These are phyloP conservation scores for Hippocampus barbouri DNA, from an alignment of 2,113 vertebrate species.

Conservation along the genomic window DNA sequence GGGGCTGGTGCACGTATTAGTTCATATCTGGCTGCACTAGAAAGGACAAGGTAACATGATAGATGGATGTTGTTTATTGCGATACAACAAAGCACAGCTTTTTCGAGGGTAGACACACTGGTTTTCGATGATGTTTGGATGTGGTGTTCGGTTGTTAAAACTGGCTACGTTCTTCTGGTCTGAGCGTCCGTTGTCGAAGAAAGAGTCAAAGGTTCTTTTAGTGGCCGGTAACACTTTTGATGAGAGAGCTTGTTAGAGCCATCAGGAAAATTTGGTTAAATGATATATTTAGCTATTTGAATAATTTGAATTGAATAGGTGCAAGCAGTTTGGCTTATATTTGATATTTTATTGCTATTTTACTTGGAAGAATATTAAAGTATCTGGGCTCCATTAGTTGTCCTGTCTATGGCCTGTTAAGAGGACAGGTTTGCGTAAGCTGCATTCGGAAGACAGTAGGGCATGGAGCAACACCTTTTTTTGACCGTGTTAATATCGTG, in stretches of 20 bases:
- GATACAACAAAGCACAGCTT: constrained; percentile 24
- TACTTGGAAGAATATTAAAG: too few relatives aligned
- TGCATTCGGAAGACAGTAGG: too few relatives aligned
- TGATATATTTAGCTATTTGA: too few relatives aligned
- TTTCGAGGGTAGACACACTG: background rate
- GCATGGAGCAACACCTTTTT: too few relatives aligned
- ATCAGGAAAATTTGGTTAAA: too few relatives aligned
- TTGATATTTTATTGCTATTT: too few relatives aligned
- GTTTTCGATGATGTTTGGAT: constrained; percentile 29
- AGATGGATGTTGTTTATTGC: constrained; percentile 56
- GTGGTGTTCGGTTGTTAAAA: constrained; percentile 25
- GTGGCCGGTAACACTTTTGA: background rate
- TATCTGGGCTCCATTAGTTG: too few relatives aligned
- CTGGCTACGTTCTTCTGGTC: constrained; percentile 10
- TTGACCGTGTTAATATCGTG: too few relatives aligned
- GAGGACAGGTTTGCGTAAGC: too few relatives aligned
- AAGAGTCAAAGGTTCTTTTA: background rate
- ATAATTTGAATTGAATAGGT: too few relatives aligned
- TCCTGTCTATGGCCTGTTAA: too few relatives aligned
- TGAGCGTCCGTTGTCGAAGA: constrained; percentile 6
- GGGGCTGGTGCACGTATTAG: constrained; percentile 58
- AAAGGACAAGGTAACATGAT: constrained; percentile 65
- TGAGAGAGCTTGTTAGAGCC: background rate
- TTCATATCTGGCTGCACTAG: constrained; percentile 67
- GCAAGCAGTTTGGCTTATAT: too few relatives aligned